Evolutionary conservation across 2,888 invertebrate species (phyloP).

Genomic region (Rotaria macrura): DNA sequence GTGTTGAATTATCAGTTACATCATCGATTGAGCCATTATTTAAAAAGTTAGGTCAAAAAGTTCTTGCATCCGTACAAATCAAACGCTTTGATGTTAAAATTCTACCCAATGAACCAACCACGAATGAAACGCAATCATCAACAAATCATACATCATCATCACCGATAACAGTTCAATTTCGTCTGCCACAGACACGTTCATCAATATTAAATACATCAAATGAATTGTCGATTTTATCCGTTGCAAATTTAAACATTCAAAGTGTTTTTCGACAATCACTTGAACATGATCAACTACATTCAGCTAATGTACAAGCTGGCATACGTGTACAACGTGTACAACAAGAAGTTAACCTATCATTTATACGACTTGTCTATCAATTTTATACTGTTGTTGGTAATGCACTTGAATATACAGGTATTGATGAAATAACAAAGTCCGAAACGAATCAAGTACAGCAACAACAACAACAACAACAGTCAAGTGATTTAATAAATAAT

Average conservation of each 20-base stretch:
- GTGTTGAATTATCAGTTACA: not conserved
- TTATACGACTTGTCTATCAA: conserved; percentile 23
- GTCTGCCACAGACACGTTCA: not conserved
- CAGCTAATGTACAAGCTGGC: conserved; percentile 32
- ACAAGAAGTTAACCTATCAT: conserved; percentile 54
- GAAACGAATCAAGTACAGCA: not conserved
- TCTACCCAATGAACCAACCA: not conserved
- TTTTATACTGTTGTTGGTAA: conserved; percentile 31
- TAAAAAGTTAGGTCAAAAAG: conserved; percentile 15
- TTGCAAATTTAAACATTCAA: conserved; percentile 12
- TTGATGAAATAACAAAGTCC: not conserved
- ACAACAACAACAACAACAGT: not conserved
- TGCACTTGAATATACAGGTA: conserved; percentile 21
- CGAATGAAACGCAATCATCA: not conserved
- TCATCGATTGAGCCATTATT: conserved; percentile 14
- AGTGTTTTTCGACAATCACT: not conserved
- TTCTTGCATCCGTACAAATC: not conserved
- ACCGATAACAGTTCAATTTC: not conserved
- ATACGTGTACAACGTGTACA: conserved; percentile 57
- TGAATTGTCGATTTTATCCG: not conserved
- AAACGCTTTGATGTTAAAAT: conserved; percentile 11
- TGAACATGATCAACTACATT: conserved; percentile 21
- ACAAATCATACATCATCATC: not conserved
- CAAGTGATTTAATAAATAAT: too few species aligned
- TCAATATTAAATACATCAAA: not conserved